A percentile compares a stretch with the other conserved stretches of the same genome.
phyloP scores from a whole-genome alignment of 2,888 invertebrate species.

The Mayetiola destructor region DNA sequence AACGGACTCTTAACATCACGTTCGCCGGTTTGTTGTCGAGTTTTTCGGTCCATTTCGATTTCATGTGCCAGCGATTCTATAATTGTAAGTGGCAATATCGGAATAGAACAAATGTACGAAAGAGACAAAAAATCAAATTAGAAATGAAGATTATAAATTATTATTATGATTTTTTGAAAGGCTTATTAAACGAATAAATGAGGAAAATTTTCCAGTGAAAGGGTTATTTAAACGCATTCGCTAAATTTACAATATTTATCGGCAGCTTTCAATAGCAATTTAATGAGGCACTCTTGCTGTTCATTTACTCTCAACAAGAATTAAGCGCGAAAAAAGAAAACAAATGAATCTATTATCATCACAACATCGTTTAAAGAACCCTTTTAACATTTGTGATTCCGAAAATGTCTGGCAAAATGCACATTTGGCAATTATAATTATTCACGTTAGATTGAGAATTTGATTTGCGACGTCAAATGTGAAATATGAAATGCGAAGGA shows the following conservation, averaged over 20 bases:
- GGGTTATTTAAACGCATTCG: slow-evolving; percentile 7
- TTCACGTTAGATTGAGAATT: no score
- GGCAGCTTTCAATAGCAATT: not conserved
- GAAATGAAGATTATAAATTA: not conserved
- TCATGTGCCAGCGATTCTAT: slow-evolving; percentile 75
- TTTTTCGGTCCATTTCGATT: slow-evolving; percentile 75
- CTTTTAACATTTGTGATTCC: no score
- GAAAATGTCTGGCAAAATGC: no score
- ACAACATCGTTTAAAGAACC: slow-evolving; percentile 5
- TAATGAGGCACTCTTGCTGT: no score
- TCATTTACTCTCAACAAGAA: no score
- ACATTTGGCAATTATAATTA: no score
- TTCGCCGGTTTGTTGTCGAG: slow-evolving; percentile 62
- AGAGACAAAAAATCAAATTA: not conserved
- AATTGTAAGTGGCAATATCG: no score
- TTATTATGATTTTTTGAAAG: no score
- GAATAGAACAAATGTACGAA: not conserved
- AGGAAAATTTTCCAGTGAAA: not conserved
- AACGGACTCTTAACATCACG: slow-evolving; percentile 75
- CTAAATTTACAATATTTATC: not conserved
- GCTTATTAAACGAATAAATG: no score
- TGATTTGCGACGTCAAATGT: no score
- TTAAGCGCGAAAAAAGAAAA: no score
- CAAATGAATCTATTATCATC: slow-evolving; percentile 11
- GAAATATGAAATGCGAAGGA: no score